Base-by-base conservation (phyloP, 2,113 vertebrate species). In the Phrynosoma blainvillii region DNA sequence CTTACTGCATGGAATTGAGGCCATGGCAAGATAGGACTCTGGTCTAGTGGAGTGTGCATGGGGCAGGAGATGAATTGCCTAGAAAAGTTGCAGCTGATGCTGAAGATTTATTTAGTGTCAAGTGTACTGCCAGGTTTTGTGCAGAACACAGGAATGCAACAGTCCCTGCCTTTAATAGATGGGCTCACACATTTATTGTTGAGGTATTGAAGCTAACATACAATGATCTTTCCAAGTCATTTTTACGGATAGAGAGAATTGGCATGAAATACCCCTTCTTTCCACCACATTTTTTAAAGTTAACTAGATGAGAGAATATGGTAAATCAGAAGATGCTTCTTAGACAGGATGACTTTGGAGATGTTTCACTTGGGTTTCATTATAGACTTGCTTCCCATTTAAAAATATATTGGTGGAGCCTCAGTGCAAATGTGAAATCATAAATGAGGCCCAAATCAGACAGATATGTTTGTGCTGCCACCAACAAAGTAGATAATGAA, bases 41-140 rank as follows among this genome's bases (percentile, higher is more conserved):
- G 96, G 95, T 97, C 96, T 96, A 96, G 96, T 96, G 96, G 97
- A 97, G 97, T 97, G 95, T 96, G 95, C 93, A 74, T 90, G 90
- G 87, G 76, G 80, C 78, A 71, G 92, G 85, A 93, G 42, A 12
- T 1, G 0, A 11, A 66, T 89, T 76, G 78, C 73, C 25, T 56
- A 4, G 71, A n/a, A 25, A 75, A 82, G 8, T 47, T 32, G 32
- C 21, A 65, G 4, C 30, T 75, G 10, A 71, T 68, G 47, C n/a
- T 12, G 30, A 68, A 56, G 2, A 30, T 76, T 54, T 77, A 20
- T 77, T n/a, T 65, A 77, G 25, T 13, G 1, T 13, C 13, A 10
- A 5, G 21, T 59, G 14, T 23, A 86, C 20, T 42, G 10, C 25
- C 77, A 65, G 23, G 59, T 77, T 11, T 83, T 52, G 71, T 75